Percentiles rank a stretch among this genome's conserved stretches.
phyloP scores from a whole-genome alignment of 2,113 vertebrate genomes.

The Myrmophylax atrothorax region DNA sequence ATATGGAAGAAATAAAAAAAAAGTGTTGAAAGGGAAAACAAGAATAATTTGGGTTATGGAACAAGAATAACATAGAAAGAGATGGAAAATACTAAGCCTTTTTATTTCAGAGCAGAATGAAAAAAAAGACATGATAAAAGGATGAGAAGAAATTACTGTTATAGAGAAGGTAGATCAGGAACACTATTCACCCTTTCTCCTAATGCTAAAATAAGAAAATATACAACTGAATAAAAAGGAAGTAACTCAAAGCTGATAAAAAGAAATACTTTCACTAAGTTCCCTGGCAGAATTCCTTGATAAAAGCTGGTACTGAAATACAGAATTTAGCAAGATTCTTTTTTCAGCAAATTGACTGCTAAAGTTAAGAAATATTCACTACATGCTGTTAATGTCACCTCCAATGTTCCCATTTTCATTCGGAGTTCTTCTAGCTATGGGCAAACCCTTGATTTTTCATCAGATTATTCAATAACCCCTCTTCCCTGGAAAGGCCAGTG shows the following conservation, averaged over 20 bases:
- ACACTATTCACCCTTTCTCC: neutral
- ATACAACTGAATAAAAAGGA: neutral
- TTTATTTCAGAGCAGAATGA: neutral
- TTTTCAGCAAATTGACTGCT: accelerated
- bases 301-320: neutral
- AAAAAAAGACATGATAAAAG: neutral
- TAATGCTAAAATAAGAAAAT: neutral
- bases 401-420: neutral
- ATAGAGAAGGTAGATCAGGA: neutral
- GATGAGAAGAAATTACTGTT: neutral
- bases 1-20: neutral
- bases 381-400: neutral
- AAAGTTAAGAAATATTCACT: neutral
- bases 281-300: neutral
- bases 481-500: neutral
- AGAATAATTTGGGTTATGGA: neutral
- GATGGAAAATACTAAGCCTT: neutral
- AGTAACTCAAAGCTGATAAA: neutral
- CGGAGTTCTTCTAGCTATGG: neutral
- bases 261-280: neutral
- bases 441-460: neutral
- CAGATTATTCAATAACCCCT: neutral
- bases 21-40: slow-evolving; percentile 1
- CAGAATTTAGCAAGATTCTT: neutral
- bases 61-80: neutral